A percentile compares a stretch with the other conserved stretches of the same genome.
phyloP scores from a whole-genome alignment of 2,797 vertebrate species.

The Semotilus atromaculatus region DNA sequence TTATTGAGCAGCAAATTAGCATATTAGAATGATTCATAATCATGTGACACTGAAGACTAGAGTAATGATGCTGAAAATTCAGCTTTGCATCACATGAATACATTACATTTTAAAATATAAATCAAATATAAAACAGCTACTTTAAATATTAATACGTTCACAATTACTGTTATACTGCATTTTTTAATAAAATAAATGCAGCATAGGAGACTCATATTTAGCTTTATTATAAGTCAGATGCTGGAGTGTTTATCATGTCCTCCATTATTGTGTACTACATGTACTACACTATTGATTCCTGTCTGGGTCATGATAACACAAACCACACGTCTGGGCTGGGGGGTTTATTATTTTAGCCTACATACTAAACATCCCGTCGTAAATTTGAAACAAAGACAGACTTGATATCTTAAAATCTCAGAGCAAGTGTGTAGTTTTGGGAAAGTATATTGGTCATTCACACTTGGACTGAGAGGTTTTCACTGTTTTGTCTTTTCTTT shows the following conservation, averaged over 20 bases:
- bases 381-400: neutral
- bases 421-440: neutral
- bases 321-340: neutral
- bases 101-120: too few species aligned
- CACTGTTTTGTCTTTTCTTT: slow-evolving; percentile 49
- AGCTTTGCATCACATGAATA: too few species aligned
- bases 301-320: slow-evolving; percentile 37
- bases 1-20: too few species aligned
- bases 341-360: neutral
- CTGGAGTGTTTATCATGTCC: neutral
- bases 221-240: neutral
- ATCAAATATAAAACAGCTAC: too few species aligned
- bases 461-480: slow-evolving; percentile 2
- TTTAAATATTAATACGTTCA: too few species aligned
- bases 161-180: too few species aligned
- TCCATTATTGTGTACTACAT: too few species aligned
- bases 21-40: too few species aligned
- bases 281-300: slow-evolving; percentile 59
- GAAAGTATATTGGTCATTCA: slow-evolving; percentile 10
- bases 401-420: neutral
- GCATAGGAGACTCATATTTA: neutral
- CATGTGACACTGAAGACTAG: too few species aligned
- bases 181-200: neutral
- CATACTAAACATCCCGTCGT: neutral
- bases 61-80: too few species aligned